Evolutionary conservation across 2,888 invertebrate species (phyloP).

Genomic region (Dromius quadrimaculatus): DNA sequence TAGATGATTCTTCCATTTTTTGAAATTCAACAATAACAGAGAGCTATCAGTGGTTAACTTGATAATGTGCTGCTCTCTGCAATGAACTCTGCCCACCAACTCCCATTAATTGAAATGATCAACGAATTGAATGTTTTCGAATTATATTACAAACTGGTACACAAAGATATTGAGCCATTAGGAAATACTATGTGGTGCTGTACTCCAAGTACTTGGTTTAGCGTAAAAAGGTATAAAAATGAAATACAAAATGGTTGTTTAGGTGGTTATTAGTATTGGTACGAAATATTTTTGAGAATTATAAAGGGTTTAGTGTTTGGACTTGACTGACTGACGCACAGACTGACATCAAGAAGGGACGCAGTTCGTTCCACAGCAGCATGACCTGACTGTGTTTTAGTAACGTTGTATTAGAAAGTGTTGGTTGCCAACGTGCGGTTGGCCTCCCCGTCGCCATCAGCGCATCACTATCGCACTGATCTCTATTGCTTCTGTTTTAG

Average conservation of each 20-base stretch:
- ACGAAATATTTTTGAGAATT: neutral
- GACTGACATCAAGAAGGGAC: conserved; percentile 38
- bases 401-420: conserved; percentile 50
- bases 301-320: conserved; percentile 25
- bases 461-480: conserved; percentile 73
- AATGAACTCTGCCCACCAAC: too few relatives aligned
- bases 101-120: too few relatives aligned
- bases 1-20: too few relatives aligned
- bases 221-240: conserved; percentile 18
- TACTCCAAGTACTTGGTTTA: conserved; percentile 14
- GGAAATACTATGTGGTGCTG: conserved; percentile 12
- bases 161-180: neutral
- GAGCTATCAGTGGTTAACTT: too few relatives aligned
- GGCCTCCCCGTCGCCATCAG: conserved; percentile 53
- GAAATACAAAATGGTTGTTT: conserved; percentile 4
- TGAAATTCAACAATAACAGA: too few relatives aligned
- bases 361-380: conserved; percentile 37
- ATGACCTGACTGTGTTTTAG: conserved; percentile 50
- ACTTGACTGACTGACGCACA: conserved; percentile 42
- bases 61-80: too few relatives aligned
- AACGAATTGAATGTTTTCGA: too few relatives aligned
- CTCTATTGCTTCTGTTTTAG: conserved; percentile 88
- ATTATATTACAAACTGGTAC: conserved; percentile 20
- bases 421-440: conserved; percentile 53
- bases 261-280: conserved; percentile 29